Evolutionary conservation across 2,888 invertebrate genomes (phyloP).

Genomic region (Camponotus fellah): DNA sequence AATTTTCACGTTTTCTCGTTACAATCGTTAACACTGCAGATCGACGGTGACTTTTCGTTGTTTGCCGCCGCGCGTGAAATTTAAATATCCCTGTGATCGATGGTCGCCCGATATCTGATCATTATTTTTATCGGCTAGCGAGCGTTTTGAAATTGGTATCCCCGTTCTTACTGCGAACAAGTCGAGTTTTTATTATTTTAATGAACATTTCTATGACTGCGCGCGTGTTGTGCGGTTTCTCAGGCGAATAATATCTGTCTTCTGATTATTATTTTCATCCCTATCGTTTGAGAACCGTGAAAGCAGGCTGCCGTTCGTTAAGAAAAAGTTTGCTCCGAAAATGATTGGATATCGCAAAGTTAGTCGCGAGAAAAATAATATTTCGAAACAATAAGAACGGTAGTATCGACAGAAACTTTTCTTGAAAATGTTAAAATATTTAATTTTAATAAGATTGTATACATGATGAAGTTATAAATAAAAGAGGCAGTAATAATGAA

Average conservation of each 20-base stretch:
- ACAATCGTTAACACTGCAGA: constrained; percentile 74
- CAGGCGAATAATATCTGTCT: constrained; percentile 10
- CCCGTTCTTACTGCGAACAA: neutral
- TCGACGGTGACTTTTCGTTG: constrained; percentile 57
- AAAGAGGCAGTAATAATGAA: neutral
- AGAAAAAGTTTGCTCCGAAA: neutral
- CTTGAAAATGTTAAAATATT: neutral
- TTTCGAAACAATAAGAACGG: neutral
- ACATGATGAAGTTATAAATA: neutral
- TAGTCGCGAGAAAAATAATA: constrained; percentile 9
- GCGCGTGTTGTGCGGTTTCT: neutral
- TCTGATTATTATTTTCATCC: constrained; percentile 36
- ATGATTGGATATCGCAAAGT: constrained; percentile 1
- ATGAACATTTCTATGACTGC: constrained; percentile 39
- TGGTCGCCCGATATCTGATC: constrained; percentile 61
- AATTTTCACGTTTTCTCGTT: constrained; percentile 78
- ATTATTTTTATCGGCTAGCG: constrained; percentile 67
- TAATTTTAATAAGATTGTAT: constrained; percentile 2
- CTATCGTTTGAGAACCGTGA: constrained; percentile 18
- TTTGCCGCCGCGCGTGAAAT: constrained; percentile 69
- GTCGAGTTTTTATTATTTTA: constrained; percentile 47
- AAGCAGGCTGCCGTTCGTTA: constrained; percentile 20
- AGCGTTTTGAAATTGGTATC: constrained; percentile 12
- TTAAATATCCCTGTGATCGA: constrained; percentile 73
- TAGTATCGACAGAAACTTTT: constrained; percentile 4